Percentiles rank a stretch among this genome's conserved stretches.
These are phyloP conservation scores for Falcaria lacertinaria DNA, from an alignment of 2,888 invertebrate species.

Conservation along the genomic window DNA sequence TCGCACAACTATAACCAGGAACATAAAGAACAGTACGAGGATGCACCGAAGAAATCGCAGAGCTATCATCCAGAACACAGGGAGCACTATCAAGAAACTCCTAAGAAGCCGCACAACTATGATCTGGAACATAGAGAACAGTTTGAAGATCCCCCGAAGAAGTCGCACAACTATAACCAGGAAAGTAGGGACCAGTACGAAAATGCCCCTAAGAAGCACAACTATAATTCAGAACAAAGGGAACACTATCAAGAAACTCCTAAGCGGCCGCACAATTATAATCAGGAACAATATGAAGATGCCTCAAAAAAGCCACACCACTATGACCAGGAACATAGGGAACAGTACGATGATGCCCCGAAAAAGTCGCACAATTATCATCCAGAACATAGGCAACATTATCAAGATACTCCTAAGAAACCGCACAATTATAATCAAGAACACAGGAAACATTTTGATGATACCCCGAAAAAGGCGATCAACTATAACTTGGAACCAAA, in stretches of 20 bases:
- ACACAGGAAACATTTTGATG: slow-evolving; percentile 5
- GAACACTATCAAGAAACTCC: not conserved
- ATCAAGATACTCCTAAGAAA: slow-evolving; percentile 3
- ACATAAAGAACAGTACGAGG: slow-evolving; percentile 14
- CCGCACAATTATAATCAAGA: slow-evolving; percentile 3
- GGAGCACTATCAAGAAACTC: slow-evolving; percentile 4
- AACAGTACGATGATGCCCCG: slow-evolving; percentile 5
- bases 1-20: slow-evolving; percentile 18
- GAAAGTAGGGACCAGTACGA: slow-evolving; percentile 4
- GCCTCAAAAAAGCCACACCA: slow-evolving; percentile 14
- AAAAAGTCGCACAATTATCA: not conserved
- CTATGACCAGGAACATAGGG: slow-evolving; percentile 20
- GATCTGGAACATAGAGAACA: not conserved
- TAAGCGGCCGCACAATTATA: not conserved
- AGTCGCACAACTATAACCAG: slow-evolving; percentile 4
- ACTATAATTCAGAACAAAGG: not conserved
- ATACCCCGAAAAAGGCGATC: slow-evolving; percentile 11
- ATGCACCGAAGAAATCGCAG: not conserved
- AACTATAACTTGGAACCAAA: slow-evolving; percentile 16
- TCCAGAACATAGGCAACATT: slow-evolving; percentile 1
- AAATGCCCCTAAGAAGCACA: slow-evolving; percentile 6
- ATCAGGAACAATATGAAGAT: slow-evolving; percentile 10
- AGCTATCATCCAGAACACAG: not conserved
- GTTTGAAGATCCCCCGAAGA: too few relatives aligned
- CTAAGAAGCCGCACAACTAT: not conserved